These are phyloP conservation scores for Myiopsitta monachus DNA, from an alignment of 2,113 vertebrate species.

Conservation along the genomic window DNA sequence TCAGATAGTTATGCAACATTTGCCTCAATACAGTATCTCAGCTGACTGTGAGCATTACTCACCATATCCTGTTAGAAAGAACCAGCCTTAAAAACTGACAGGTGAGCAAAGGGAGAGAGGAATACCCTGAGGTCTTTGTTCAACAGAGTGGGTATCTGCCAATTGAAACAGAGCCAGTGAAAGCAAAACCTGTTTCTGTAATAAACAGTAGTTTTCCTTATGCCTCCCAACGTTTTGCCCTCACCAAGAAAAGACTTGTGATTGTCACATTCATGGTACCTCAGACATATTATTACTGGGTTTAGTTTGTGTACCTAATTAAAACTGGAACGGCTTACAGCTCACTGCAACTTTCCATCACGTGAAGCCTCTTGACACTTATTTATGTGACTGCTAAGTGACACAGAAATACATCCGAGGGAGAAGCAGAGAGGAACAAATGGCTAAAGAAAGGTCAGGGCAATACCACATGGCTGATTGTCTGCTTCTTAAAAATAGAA, in stretches of 20 bases:
- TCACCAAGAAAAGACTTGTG: not conserved
- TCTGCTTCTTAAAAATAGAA: not conserved
- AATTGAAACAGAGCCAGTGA: not conserved
- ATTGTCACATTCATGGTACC: not conserved
- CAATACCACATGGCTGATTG: not conserved
- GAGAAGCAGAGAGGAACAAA: conserved; percentile 37
- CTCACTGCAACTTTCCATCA: conserved; percentile 17
- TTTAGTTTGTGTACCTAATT: conserved; percentile 34
- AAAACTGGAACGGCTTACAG: conserved; percentile 12
- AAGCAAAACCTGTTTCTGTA: not conserved
- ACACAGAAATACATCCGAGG: conserved; percentile 17
- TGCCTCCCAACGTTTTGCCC: not conserved
- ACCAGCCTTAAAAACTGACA: not conserved
- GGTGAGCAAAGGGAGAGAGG: not conserved
- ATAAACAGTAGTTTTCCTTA: not conserved
- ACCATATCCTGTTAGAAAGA: not conserved
- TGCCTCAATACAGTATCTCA: not conserved
- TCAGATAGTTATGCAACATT: not conserved
- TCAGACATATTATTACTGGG: not conserved
- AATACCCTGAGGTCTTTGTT: not conserved
- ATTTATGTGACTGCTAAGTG: conserved; percentile 43
- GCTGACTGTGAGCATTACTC: not conserved
- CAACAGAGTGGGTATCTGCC: not conserved
- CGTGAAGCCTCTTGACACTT: conserved; percentile 23
- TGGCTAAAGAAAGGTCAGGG: conserved; percentile 10